phyloP scores from a whole-genome alignment of 2,113 vertebrate genomes.

The Gadus macrocephalus region DNA sequence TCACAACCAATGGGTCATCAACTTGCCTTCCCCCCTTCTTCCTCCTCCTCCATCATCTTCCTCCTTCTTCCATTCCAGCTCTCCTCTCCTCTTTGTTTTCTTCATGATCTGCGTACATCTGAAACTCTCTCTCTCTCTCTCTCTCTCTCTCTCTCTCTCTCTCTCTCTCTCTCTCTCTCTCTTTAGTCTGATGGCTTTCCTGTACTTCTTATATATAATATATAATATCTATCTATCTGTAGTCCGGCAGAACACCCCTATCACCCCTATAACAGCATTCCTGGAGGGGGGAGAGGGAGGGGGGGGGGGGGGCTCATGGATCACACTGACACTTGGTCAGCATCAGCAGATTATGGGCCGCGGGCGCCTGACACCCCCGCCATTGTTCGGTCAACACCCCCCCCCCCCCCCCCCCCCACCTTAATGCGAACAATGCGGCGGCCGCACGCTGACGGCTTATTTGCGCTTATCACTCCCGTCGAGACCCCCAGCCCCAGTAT shows the following conservation, averaged over 20 bases:
- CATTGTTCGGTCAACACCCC: conserved; percentile 60
- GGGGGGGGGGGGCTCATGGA: conserved; percentile 61
- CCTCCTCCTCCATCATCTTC: not conserved
- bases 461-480: conserved; percentile 58
- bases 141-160: not conserved
- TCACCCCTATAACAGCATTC: conserved; percentile 67
- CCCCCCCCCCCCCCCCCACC: conserved; percentile 51
- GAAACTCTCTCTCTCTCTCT: too few species aligned
- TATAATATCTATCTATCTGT: conserved; percentile 67
- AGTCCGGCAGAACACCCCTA: conserved; percentile 72
- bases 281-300: conserved; percentile 60
- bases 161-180: conserved; percentile 5
- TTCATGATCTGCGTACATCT: not conserved
- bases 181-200: conserved; percentile 42
- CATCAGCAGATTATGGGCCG: conserved; percentile 79
- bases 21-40: not conserved
- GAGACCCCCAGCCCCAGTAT: conserved; percentile 39
- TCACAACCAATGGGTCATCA: too few species aligned
- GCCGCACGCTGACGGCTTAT: conserved; percentile 60
- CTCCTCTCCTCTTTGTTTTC: not conserved
- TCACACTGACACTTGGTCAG: conserved; percentile 75
- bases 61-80: not conserved
- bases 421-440: conserved; percentile 73
- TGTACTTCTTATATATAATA: too few species aligned
- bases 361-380: conserved; percentile 67